These are phyloP conservation scores for Epirrhoe alternata DNA, from an alignment of 2,888 invertebrate genomes.

Conservation along the genomic window DNA sequence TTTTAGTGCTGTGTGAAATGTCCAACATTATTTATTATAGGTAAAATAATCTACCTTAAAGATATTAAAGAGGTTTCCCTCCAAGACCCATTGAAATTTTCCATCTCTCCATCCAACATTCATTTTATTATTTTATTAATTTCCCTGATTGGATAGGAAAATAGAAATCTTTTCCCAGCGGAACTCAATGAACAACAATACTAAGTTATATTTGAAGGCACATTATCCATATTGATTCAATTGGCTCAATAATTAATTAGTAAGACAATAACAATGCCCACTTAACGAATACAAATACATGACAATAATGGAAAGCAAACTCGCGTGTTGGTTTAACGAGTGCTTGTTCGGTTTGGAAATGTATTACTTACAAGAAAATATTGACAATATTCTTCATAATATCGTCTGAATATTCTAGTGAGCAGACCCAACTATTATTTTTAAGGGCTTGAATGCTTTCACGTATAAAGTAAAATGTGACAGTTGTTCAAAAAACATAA, in stretches of 20 bases:
- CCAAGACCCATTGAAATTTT: no score
- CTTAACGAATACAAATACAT: constrained; percentile 40
- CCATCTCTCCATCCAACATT: no score
- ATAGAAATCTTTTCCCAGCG: background rate
- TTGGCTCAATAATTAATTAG: constrained; percentile 41
- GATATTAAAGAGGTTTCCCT: background rate
- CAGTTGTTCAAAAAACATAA: no score
- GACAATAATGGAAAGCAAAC: constrained; percentile 35
- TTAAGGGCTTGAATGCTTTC: no score
- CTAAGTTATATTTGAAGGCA: background rate
- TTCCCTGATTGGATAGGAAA: no score
- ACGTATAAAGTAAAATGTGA: no score
- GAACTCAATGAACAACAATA: background rate
- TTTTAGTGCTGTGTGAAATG: no score
- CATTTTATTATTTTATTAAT: no score
- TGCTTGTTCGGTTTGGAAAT: constrained; percentile 33
- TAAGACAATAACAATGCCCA: constrained; percentile 41
- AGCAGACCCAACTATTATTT: no score
- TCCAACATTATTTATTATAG: no score
- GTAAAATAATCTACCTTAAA: background rate
- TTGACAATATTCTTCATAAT: constrained; percentile 8
- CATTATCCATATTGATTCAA: constrained; percentile 25
- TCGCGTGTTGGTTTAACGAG: constrained; percentile 24
- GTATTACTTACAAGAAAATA: constrained; percentile 24
- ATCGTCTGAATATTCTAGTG: background rate